Percentiles rank a stretch among this genome's conserved stretches.
phyloP scores from a whole-genome alignment of 2,888 invertebrate genomes.

The Lottia gigantea region DNA sequence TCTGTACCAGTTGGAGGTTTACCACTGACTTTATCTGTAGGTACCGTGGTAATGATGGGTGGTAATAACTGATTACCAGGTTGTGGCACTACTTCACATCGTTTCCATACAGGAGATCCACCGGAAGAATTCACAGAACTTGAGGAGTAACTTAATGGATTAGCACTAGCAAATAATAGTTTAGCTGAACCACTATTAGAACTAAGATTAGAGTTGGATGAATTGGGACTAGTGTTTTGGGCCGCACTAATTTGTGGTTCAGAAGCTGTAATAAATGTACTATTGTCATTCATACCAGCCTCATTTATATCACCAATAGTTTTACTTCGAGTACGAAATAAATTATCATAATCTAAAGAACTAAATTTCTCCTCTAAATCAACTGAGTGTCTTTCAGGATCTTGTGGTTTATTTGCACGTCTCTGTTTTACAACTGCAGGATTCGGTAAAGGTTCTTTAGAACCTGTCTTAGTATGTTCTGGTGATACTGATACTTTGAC shows the following conservation, averaged over 20 bases:
- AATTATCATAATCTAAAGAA: constrained; percentile 69
- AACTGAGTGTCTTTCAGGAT: constrained; percentile 63
- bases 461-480: constrained; percentile 10
- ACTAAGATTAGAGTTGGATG: constrained; percentile 56
- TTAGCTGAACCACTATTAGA: constrained; percentile 72
- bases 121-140: constrained; percentile 37
- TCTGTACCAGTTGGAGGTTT: constrained; percentile 23
- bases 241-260: constrained; percentile 40
- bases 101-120: constrained; percentile 97
- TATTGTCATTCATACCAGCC: constrained; percentile 69
- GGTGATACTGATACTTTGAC: constrained; percentile 27
- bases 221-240: constrained; percentile 42
- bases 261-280: constrained; percentile 36
- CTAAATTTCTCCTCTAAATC: constrained; percentile 84
- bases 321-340: constrained; percentile 86
- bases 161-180: constrained; percentile 92
- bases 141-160: constrained; percentile 91
- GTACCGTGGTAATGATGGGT: constrained; percentile 17
- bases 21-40: constrained; percentile 1
- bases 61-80: constrained; percentile 20
- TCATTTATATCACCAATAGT: constrained; percentile 83
- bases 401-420: constrained; percentile 37
- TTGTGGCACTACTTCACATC: constrained; percentile 35
- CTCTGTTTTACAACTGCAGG: constrained; percentile 41
- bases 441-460: constrained; percentile 14